Percentiles rank a stretch among this genome's conserved stretches.
Evolutionary conservation across 1,140 invertebrate species (phyloP).

Genomic region (Aethina tumida): DNA sequence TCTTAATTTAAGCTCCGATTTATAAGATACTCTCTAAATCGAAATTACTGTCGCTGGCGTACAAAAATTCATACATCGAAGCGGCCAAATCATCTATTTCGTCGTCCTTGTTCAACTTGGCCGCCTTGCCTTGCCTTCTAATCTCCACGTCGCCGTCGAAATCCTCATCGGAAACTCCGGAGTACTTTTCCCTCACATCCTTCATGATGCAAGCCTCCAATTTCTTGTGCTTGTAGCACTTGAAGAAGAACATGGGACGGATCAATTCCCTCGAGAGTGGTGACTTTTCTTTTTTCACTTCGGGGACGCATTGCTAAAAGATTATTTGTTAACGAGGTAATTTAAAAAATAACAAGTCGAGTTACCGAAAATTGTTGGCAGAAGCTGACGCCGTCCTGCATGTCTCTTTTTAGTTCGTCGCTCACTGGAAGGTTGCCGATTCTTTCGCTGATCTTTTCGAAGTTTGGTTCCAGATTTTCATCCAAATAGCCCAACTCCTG

Average conservation of each 20-base stretch:
- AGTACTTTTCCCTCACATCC: conserved; percentile 50
- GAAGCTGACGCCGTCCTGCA: conserved; percentile 51
- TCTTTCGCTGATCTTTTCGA: conserved; percentile 46
- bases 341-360: conserved; percentile 7
- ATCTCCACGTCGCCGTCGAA: conserved; percentile 44
- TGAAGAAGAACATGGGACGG: conserved; percentile 57
- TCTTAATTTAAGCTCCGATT: conserved; percentile 6
- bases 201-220: conserved; percentile 59
- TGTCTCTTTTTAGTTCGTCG: conserved; percentile 48
- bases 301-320: conserved; percentile 54
- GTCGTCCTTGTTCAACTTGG: conserved; percentile 30
- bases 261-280: conserved; percentile 49
- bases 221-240: conserved; percentile 61
- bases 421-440: conserved; percentile 47
- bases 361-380: conserved; percentile 55
- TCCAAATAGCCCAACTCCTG: conserved; percentile 57
- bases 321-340: conserved; percentile 7
- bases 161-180: conserved; percentile 41
- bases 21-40: conserved; percentile 44
- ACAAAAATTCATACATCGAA: conserved; percentile 47
- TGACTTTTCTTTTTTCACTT: conserved; percentile 47
- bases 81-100: conserved; percentile 43
- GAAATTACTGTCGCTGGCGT: conserved; percentile 38
- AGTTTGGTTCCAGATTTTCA: conserved; percentile 52
- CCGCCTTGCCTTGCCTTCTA: conserved; percentile 32